Conservation (phyloP, 2,797 vertebrate genomes). For the Limnodromus scolopaceus region DNA sequence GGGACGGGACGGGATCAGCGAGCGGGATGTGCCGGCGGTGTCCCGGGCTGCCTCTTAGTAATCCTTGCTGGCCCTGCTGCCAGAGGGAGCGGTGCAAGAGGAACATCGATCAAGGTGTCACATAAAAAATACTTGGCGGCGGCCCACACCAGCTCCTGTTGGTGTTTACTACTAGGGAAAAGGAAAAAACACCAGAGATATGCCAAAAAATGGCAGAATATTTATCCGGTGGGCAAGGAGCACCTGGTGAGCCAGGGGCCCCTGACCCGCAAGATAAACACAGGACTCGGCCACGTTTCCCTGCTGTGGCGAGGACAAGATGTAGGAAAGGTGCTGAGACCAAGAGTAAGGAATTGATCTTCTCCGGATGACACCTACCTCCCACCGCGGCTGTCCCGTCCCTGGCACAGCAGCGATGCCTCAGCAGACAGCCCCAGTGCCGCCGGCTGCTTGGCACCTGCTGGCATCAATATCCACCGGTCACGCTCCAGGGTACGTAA, state of each 20-base stretch:
- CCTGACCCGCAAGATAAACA: background rate
- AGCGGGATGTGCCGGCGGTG: background rate
- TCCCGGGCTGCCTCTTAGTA: background rate
- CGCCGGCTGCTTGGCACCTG: fast-evolving
- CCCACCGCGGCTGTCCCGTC: fast-evolving
- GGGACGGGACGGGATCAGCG: background rate
- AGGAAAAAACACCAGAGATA: constrained; percentile 15
- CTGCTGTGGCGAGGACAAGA: fast-evolving
- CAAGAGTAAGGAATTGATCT: background rate
- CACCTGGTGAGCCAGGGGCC: background rate
- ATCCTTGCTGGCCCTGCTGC: background rate
- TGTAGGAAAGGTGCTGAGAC: background rate
- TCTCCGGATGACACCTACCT: background rate
- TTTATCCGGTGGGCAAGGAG: background rate
- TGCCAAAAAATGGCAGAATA: background rate
- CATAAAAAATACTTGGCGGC: background rate
- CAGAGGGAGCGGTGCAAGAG: background rate
- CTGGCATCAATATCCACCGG: background rate
- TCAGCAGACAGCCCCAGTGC: background rate
- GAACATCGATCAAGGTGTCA: background rate
- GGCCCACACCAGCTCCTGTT: background rate
- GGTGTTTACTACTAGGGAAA: background rate
- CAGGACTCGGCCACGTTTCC: fast-evolving
- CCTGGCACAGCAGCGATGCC: background rate
- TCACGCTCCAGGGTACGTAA: fast-evolving